phyloP scores from a whole-genome alignment of 1,140 invertebrate species.

The Pogonognathellus flavescens region DNA sequence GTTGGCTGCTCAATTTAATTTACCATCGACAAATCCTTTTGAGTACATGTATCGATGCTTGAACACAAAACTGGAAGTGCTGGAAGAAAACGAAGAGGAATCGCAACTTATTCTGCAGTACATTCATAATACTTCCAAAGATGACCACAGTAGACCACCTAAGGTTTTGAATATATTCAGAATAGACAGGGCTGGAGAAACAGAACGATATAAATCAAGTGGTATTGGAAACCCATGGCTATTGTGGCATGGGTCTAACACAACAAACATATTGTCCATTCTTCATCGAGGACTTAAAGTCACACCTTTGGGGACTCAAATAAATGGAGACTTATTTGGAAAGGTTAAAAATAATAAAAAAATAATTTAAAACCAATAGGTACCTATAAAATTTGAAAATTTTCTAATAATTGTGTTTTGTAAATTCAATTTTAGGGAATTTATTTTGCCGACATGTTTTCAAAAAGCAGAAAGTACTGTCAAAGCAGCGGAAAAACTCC shows the following conservation, averaged over 20 bases:
- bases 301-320: conserved; percentile 69
- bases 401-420: no score
- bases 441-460: conserved; percentile 71
- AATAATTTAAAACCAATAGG: no score
- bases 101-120: conserved; percentile 72
- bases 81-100: conserved; percentile 69
- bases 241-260: conserved; percentile 72
- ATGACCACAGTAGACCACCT: background rate
- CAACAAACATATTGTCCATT: conserved; percentile 71
- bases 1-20: conserved; percentile 69
- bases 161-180: conserved; percentile 69
- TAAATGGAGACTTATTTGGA: conserved; percentile 70
- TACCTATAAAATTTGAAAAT: no score
- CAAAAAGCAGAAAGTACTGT: conserved; percentile 64
- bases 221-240: conserved; percentile 69
- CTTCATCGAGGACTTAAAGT: conserved; percentile 70
- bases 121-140: conserved; percentile 70
- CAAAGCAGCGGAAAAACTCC: background rate
- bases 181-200: conserved; percentile 68
- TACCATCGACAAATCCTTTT: conserved; percentile 68
- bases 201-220: conserved; percentile 63
- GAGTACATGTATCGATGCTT: conserved; percentile 72
- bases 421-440: conserved; percentile 67
- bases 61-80: conserved; percentile 69
- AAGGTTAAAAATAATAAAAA: conserved; percentile 62